A percentile compares a stretch with the other conserved stretches of the same genome.
Conservation (phyloP, 2,797 vertebrate genomes). For the Danionella dracula region DNA sequence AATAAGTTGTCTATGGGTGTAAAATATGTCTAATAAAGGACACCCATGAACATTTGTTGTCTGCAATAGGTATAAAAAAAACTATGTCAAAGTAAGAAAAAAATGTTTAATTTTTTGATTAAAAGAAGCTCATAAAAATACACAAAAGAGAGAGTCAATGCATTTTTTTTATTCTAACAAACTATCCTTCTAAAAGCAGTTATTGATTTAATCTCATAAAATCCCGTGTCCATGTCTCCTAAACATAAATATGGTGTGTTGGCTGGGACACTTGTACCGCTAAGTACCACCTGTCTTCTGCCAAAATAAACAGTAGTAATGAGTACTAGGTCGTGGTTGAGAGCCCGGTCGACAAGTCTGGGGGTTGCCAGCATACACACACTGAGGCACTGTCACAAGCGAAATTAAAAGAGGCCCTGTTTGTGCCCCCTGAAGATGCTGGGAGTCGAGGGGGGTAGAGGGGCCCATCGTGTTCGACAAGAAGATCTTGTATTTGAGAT, state of each 20-base stretch:
- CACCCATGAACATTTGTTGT: too few species aligned
- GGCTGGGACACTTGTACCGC: slow-evolving; percentile 43
- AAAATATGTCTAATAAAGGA: too few species aligned
- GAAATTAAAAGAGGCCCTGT: slow-evolving; percentile 68
- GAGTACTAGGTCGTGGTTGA: slow-evolving; percentile 71
- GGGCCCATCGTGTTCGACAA: slow-evolving; percentile 42
- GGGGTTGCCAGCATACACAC: slow-evolving; percentile 52
- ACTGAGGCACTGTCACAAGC: slow-evolving; percentile 66
- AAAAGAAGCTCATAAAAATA: too few species aligned
- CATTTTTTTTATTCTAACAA: too few species aligned
- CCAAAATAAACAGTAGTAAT: slow-evolving; percentile 77
- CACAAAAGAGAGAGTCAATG: too few species aligned
- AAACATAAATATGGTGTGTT: slow-evolving; percentile 49
- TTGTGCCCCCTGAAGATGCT: slow-evolving; percentile 48
- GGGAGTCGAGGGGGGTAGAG: slow-evolving; percentile 4
- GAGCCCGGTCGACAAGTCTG: slow-evolving; percentile 41
- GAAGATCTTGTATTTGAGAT: slow-evolving; percentile 51
- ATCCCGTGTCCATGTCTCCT: slow-evolving; percentile 49
- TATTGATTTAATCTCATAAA: slow-evolving; percentile 63
- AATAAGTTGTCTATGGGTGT: too few species aligned
- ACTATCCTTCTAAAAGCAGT: slow-evolving; percentile 37
- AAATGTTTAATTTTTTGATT: too few species aligned
- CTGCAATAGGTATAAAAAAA: too few species aligned
- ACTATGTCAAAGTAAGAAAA: too few species aligned
- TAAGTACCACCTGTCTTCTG: slow-evolving; percentile 66